A percentile compares a stretch with the other conserved stretches of the same genome.
phyloP scores from a whole-genome alignment of 2,797 vertebrate species.

The Carduelis carduelis region DNA sequence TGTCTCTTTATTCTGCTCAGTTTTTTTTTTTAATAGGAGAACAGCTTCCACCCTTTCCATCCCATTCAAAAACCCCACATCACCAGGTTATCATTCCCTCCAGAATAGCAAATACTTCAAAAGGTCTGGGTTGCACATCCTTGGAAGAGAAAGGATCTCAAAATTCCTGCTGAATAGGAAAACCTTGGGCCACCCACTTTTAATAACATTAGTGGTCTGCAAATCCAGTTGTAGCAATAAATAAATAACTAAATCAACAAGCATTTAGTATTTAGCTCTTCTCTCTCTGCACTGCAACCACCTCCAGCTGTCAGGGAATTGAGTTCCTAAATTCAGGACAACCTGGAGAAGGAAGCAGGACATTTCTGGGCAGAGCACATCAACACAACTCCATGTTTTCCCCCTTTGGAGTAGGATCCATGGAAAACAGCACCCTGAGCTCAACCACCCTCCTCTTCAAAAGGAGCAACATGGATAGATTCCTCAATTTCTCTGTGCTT shows the following conservation, averaged over 20 bases:
- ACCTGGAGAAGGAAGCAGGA: neutral
- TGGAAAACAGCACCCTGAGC: neutral
- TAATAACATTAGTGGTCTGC: neutral
- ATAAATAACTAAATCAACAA: neutral
- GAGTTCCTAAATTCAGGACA: neutral
- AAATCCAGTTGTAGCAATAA: neutral
- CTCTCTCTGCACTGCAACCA: neutral
- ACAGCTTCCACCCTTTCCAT: neutral
- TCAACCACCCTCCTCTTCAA: rapidly evolving
- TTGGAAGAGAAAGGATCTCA: neutral
- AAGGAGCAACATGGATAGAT: neutral
- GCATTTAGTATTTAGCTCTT: neutral
- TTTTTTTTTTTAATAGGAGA: neutral
- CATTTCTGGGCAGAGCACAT: neutral
- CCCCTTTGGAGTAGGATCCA: neutral
- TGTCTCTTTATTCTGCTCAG: neutral
- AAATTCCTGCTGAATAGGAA: neutral
- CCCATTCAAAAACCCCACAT: neutral
- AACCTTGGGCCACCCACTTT: neutral
- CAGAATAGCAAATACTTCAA: neutral
- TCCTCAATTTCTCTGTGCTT: neutral
- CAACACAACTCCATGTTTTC: neutral
- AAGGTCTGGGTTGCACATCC: neutral
- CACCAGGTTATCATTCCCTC: neutral
- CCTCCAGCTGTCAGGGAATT: neutral